Base-by-base conservation (phyloP, 2,113 vertebrate genomes). In the Chaetura pelagica region DNA sequence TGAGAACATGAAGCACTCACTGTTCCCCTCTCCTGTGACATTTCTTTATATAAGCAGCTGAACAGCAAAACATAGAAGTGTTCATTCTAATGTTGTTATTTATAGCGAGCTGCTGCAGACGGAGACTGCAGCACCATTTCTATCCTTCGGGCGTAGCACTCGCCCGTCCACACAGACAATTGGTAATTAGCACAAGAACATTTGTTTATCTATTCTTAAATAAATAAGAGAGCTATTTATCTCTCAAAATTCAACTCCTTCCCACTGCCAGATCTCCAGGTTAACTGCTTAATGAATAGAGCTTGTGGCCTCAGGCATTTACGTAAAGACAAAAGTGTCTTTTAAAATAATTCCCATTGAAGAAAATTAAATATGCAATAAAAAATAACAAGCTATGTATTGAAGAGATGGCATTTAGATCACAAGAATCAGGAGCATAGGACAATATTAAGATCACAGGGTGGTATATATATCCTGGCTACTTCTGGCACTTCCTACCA, bases 81-180 rank as follows among this genome's bases (percentile, higher is more conserved):
- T 78, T 86, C 87, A 74, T 90, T 94, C 68, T 94, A 59, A 86
- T 95, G 94, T 96, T 54, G 84, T 90, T 97, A 96, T 97, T 96
- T 97, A 95, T 95, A 96, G 85, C 5, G 3, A 95, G 48, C 86
- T 79, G 87, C 75, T 64, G 66, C 95, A 96, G 94, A 95, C 91
- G 95, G 81, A 94, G 90, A 86, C 86, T 73, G 89, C 64, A 90
- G 85, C 57, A 74, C 58, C 19, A 40, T 84, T 91, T 91, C 91
- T 96, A 77, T 97, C 92, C 97, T 97, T 86, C 92, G 95, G 90
- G 77, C 2, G 4, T 91, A 96, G 72, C 5, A 51, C 72, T 78
- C 90, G 84, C 81, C 62, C 92, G 72, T 87, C 78, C 64, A 4
- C 88, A 59, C 66, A 93, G 40, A 96, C 94, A 97, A 96, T 88